A percentile compares a stretch with the other conserved stretches of the same genome.
phyloP scores from a whole-genome alignment of 2,113 vertebrate genomes.

The Xiphophorus hellerii region DNA sequence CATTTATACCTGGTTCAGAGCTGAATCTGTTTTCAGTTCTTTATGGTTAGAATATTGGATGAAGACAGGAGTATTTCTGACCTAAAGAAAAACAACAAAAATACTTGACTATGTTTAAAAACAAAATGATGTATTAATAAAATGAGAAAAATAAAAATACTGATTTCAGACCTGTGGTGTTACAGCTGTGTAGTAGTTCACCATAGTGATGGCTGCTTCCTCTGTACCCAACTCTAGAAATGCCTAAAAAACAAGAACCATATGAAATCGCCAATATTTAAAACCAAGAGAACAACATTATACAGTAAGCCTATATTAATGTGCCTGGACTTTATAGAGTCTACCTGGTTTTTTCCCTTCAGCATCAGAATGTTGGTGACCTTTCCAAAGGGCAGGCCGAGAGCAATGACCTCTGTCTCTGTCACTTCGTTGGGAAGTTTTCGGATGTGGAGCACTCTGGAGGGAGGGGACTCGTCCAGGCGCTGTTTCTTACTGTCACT shows the following conservation, averaged over 20 bases:
- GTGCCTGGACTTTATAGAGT: too few relatives aligned
- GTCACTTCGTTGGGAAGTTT: conserved; percentile 97
- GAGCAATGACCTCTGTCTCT: conserved; percentile 97
- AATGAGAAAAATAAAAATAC: conserved; percentile 57
- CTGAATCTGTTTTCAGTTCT: conserved; percentile 97
- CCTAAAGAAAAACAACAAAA: conserved; percentile 78
- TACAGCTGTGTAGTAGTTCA: conserved; percentile 96
- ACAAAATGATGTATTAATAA: not conserved
- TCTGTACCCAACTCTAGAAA: conserved; percentile 97
- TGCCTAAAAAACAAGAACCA: conserved; percentile 79
- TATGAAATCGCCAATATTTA: not conserved
- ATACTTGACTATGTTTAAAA: not conserved
- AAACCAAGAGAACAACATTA: not conserved
- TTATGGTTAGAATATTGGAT: conserved; percentile 99
- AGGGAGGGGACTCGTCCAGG: conserved; percentile 92
- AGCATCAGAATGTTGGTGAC: conserved; percentile 99
- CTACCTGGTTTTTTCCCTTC: conserved; percentile 99
- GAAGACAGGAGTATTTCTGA: conserved; percentile 95
- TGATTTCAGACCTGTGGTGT: conserved; percentile 92
- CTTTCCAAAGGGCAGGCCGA: conserved; percentile 97
- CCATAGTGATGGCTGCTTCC: conserved; percentile 97
- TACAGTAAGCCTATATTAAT: too few relatives aligned
- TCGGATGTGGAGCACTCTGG: conserved; percentile 97
- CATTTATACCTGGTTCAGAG: conserved; percentile 85
- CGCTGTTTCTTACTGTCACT: conserved; percentile 98